A percentile compares a stretch with the other conserved stretches of the same genome.
Evolutionary conservation across 2,888 invertebrate species (phyloP).

Genomic region (Amphipyra berbera): DNA sequence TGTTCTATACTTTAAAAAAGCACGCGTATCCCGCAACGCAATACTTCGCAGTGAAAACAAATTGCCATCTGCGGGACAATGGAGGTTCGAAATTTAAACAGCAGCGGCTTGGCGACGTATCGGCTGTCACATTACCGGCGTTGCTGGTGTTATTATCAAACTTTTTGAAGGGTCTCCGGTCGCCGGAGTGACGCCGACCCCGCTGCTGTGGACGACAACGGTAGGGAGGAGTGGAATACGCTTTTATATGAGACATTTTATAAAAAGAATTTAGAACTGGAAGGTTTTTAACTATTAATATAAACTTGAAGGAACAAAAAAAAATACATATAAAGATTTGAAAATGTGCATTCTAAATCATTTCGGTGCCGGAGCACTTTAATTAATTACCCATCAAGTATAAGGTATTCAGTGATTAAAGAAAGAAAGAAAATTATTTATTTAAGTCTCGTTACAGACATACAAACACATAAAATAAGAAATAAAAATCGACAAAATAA

Average conservation of each 20-base stretch:
- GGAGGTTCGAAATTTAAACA: conserved; percentile 79
- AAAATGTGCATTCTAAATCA: too few species aligned
- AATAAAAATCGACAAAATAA: too few species aligned
- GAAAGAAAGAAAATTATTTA: too few species aligned
- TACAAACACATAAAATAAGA: too few species aligned
- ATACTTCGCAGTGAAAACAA: conserved; percentile 48
- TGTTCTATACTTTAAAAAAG: background rate
- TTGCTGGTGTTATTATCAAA: conserved; percentile 87
- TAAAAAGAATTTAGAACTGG: too few species aligned
- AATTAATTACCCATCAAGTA: too few species aligned
- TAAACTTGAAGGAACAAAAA: too few species aligned
- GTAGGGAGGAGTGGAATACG: conserved; percentile 61
- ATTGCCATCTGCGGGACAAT: conserved; percentile 60
- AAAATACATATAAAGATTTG: too few species aligned
- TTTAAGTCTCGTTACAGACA: too few species aligned
- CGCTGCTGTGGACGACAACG: conserved; percentile 64
- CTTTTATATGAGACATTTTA: conserved; percentile 33
- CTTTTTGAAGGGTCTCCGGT: conserved; percentile 88
- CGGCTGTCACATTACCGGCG: conserved; percentile 88
- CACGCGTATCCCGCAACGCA: conserved; percentile 1
- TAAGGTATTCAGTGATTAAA: too few species aligned
- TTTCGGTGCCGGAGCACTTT: too few species aligned
- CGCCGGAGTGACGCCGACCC: conserved; percentile 80
- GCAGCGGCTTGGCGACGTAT: conserved; percentile 85
- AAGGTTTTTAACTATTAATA: too few species aligned